A percentile compares a stretch with the other conserved stretches of the same genome.
Conservation (phyloP, 2,888 invertebrate genomes). For the Vesta saturnalis region DNA sequence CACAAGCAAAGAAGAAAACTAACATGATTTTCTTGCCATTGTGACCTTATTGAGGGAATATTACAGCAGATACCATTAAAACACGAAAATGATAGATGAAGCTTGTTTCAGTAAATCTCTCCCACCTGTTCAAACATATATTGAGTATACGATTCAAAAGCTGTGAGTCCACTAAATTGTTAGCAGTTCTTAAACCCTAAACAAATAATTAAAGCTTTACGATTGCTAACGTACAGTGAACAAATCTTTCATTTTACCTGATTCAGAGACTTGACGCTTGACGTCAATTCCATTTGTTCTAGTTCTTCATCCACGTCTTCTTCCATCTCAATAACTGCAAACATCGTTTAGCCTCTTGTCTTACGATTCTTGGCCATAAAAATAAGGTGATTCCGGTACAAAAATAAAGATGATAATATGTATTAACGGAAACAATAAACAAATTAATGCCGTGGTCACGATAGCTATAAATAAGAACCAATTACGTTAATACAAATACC, state of each 20-base stretch:
- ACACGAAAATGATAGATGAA: constrained; percentile 51
- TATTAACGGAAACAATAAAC: constrained; percentile 48
- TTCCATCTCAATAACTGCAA: constrained; percentile 47
- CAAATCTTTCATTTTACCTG: constrained; percentile 50
- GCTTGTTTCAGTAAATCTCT: constrained; percentile 50
- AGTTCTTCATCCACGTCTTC: constrained; percentile 51
- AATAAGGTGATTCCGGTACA: constrained; percentile 57
- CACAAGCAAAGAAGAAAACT: constrained; percentile 48
- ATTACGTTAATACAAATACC: constrained; percentile 52
- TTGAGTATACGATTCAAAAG: constrained; percentile 52
- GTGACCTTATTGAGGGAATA: constrained; percentile 47
- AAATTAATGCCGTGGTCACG: constrained; percentile 39
- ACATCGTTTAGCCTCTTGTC: constrained; percentile 47
- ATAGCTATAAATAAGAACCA: constrained; percentile 47
- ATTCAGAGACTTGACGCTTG: constrained; percentile 52
- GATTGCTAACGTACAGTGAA: constrained; percentile 49
- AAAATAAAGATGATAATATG: constrained; percentile 41
- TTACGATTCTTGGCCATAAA: constrained; percentile 48
- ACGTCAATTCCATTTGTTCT: constrained; percentile 47
- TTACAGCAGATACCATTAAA: constrained; percentile 32
- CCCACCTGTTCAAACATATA: constrained; percentile 55
- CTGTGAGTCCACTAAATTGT: constrained; percentile 52
- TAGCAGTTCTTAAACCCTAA: constrained; percentile 48
- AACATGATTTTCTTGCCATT: constrained; percentile 51
- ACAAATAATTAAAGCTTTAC: constrained; percentile 49